Base-by-base conservation (phyloP, 2,797 vertebrate species). In the Odontamblyopus lacepedii region DNA sequence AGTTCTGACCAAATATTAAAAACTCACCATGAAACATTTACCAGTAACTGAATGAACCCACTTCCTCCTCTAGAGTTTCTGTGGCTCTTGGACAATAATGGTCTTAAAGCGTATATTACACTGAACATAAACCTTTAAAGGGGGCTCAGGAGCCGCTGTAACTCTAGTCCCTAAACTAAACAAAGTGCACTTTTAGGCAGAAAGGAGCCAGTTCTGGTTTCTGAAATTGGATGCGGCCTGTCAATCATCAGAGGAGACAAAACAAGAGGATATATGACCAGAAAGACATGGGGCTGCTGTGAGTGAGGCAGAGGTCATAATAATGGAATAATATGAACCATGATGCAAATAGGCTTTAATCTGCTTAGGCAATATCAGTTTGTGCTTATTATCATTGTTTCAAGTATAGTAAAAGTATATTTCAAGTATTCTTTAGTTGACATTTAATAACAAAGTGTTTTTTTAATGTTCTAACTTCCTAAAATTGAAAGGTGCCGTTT, bases 81-180 rank as follows among this genome's bases (percentile, higher is more conserved):
- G 11, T 23, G 56, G 56, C 12, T 6, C 12, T 16, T 29, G n/a
- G 26, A 30, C 57, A 30, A 2, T 29, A 16, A 55, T 38, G 69
- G 56, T 2, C 66, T 4, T 55, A 23, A 48, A 64, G 61, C 60
- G 69, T 4, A 1, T 6, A 30, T 68, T 15, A 64, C 32, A 73
- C 19, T 62, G 64, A 23, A 53, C 35, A 61, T 78, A 78, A 73
- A 78, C 66, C 26, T 12, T 55, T 57, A 27, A 67, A 69, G 6
- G 30, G 48, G 74, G 63, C 56, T 72, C 44, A 70, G 65, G 65
- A 78, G 78, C 71, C 26, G 61, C 71, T 63, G 72, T 19, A 62
- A 50, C 35, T 60, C 26, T 2, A 69, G 44, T 29, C 32, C 32
- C n/a, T 3, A 15, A 38, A 57, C 19, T n/a, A 19, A 53, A 67